phyloP scores from a whole-genome alignment of 2,113 vertebrate species.

The Siniperca knerii region DNA sequence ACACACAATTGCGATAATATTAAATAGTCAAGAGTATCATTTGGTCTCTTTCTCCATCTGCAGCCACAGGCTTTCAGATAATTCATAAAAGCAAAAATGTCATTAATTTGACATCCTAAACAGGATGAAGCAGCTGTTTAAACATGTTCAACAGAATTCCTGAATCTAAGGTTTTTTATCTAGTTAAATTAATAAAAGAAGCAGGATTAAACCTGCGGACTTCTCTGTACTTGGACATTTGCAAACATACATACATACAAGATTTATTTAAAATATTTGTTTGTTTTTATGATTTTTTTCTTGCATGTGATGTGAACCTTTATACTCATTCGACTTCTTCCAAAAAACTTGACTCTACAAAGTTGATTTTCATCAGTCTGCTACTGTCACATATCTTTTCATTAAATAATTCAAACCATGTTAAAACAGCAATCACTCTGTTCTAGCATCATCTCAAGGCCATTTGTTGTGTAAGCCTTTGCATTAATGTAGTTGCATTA shows the following conservation, averaged over 20 bases:
- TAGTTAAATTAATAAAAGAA: conserved; percentile 6
- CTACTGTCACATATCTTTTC: not conserved
- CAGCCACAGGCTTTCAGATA: conserved; percentile 49
- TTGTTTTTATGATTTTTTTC: too few relatives aligned
- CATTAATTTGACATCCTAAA: conserved; percentile 49
- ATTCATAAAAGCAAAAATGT: conserved; percentile 47
- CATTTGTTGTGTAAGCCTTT: not conserved
- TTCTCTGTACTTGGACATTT: not conserved
- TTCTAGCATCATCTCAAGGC: not conserved
- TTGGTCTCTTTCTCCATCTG: conserved; percentile 29
- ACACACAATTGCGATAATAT: conserved; percentile 41
- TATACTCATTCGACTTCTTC: not conserved
- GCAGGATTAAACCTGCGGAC: not conserved
- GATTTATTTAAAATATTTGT: too few relatives aligned
- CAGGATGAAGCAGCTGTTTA: conserved; percentile 33
- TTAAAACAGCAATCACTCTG: not conserved
- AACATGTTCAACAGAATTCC: conserved; percentile 6
- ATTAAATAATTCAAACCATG: not conserved
- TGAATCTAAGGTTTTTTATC: not conserved
- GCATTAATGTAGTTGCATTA: not conserved
- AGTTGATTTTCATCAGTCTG: not conserved
- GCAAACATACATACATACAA: too few relatives aligned
- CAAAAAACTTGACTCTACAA: not conserved
- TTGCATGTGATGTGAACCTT: not conserved
- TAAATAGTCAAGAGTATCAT: conserved; percentile 37